Base-by-base conservation (phyloP, 2,113 vertebrate species). In the Colossoma macropomum region DNA sequence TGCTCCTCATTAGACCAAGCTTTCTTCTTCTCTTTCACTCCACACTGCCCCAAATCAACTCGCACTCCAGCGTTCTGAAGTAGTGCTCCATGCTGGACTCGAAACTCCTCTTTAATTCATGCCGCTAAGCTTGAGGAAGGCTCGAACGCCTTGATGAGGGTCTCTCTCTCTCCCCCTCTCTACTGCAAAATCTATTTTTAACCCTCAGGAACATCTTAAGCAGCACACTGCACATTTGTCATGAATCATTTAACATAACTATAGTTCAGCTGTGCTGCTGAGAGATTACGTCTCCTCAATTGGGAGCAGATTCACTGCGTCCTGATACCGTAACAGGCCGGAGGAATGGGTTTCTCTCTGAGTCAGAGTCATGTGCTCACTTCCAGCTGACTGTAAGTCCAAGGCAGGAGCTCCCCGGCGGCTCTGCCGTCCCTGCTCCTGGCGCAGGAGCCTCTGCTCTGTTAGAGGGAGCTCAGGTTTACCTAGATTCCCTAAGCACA, bases 161-260 rank as follows among this genome's bases (percentile, higher is more conserved):
- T 9, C 8, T 80, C n/a, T 45, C 32, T 59, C 56, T n/a, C 23
- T 59, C 56, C 3, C 56, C n/a, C 56, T 50, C 65, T 79, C 48
- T 76, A 52, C 73, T 50, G 60, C 54, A 30, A 41, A 41, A 27
- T 63, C 80, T 83, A 70, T 88, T 86, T 86, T 80, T 84, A 86
- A 85, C 83, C 77, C 72, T 54, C 60, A 74, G 63, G 72, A 88
- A 80, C 69, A 84, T 83, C 78, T 88, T 83, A 77, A 74, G 77
- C 82, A 32, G 77, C 68, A 41, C 86, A 4, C 75, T 38, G n/a
- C 70, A 34, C 60, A 78, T 87, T 86, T 71, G 71, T 76, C 75
- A 86, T 85, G 65, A 89, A 87, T 85, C 82, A 86, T 81, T 81
- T 70, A 90, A 80, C 77, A 79, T 68, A 70, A 56, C 45, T 41